Evolutionary conservation across 2,113 vertebrate genomes (phyloP).

Genomic region (Prunella fulvescens): DNA sequence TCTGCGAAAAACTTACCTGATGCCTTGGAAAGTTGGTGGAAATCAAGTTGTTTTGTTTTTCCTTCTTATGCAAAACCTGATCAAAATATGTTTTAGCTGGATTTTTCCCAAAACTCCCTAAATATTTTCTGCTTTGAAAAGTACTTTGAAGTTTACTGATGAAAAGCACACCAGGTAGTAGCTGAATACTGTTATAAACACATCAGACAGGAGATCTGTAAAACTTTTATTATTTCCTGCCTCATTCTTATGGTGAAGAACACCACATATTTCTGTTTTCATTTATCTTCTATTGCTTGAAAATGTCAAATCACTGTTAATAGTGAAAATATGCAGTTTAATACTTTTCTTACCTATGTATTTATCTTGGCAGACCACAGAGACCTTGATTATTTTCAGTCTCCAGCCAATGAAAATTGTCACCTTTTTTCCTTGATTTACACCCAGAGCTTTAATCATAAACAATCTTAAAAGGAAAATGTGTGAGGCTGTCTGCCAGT

Average conservation of each 20-base stretch:
- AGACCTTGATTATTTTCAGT: slow-evolving; percentile 5
- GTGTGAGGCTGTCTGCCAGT: neutral
- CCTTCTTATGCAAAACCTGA: neutral
- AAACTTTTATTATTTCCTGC: neutral
- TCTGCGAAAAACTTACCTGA: neutral
- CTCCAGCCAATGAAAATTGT: neutral
- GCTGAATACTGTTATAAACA: neutral
- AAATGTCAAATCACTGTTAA: neutral
- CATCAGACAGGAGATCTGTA: neutral
- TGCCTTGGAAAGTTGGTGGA: neutral
- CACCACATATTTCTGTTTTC: neutral
- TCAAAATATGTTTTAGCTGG: neutral
- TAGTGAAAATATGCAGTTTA: neutral
- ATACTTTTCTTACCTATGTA: neutral
- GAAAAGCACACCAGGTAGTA: neutral
- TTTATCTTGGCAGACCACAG: neutral
- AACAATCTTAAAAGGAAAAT: slow-evolving; percentile 12
- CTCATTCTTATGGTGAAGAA: neutral
- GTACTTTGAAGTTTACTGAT: neutral
- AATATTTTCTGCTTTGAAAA: neutral
- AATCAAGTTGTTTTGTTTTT: neutral
- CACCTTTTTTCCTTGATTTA: slow-evolving; percentile 29
- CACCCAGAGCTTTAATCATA: neutral
- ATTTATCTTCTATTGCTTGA: neutral
- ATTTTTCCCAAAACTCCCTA: neutral